Base-by-base conservation (phyloP, 2,888 invertebrate species). In the Dryadula phaetusa region DNA sequence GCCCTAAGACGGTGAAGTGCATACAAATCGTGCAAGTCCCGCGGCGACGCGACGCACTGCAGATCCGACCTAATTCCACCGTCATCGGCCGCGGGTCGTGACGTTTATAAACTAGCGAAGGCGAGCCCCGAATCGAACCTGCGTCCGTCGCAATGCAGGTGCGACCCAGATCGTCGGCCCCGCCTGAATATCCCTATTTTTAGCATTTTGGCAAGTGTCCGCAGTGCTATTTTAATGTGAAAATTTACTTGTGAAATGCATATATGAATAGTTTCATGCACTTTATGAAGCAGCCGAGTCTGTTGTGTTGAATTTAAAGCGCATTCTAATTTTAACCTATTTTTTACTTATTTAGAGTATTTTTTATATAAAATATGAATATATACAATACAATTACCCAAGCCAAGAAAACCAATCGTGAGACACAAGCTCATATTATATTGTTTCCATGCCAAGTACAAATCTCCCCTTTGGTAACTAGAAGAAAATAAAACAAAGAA, bases 61-160 rank as follows among this genome's bases (percentile, higher is more conserved):
- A 47, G 64, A 28, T 40, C 37, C 47, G 56, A 64, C 64, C 64
- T 40, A 58, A 47, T 47, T 64, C 56, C 42, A 16, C 32, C 20
- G 42, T 60, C 34, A 78, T 77, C 79, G 85, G n/a, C n/a, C n/a
- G n/a, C n/a, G n/a, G n/a, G n/a, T 22, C 85, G 83, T 71, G 75
- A 56, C 73, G 75, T 71, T 76, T 69, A 69, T 62, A 62, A 66
- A 34, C 69, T 54, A 72, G 76, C 67, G 74, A 74, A 73, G 73
- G 72, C 78, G 42, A 44, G 42, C 25, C 16, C 12, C 40, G 42
- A 58, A 44, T 42, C 58, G 58, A 60, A 44, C 60, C 37, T 37
- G 52, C 40, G 37, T 25, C 20, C 54, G 66, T 28, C 85, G 90
- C 90, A 90, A 74, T 90, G 90, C 90, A 89, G 90, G 87, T 85